Evolutionary conservation across 2,888 invertebrate species (phyloP), one percentile per base, ranked within the genome.

Genomic region (Thera britannica): DNA sequence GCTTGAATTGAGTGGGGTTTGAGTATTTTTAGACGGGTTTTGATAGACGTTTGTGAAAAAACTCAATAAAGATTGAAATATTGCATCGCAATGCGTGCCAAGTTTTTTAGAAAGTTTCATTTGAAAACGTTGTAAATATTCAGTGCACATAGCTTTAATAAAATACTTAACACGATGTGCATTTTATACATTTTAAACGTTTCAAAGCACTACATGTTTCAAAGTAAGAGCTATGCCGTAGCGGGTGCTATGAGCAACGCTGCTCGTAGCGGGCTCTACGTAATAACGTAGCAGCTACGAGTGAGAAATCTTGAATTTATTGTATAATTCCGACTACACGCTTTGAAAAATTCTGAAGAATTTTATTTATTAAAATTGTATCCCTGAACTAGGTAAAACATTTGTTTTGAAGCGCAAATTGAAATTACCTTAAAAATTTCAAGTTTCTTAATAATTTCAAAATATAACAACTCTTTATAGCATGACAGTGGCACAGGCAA

Each of bases 211-310:
- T 44, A 54, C 54, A 56, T 46, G 58, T 55, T 59, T 51, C 51
- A 60, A 67, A 58, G 61, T 61, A 57, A 56, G 63, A 60, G 67
- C 60, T 67, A 67, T 63, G 63, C 57, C 46, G 57, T 61, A 67
- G 67, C 62, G 23, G 8, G 57, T 57, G 57, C 57, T 57, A 57
- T 38, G 38, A 11, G 62, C 55, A 55, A 62, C 67, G 59, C 61
- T n/a, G 57, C 58, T 65, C 55, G 55, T 67, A 62, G 62, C 38
- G 67, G 38, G 48, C 35, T 41, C 67, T 58, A 54, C 67, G 66
- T 58, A 46, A 52, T 64, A 57, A 23, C 61, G 56, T 63, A 52
- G 67, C 56, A 59, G 60, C 65, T 57, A 60, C 52, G 60, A 57
- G 23, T 57, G 23, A 60, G 46, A 64, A 64, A 68, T 59, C 46